Base-by-base conservation (phyloP, 2,888 invertebrate species). In the Frankliniella fusca region DNA sequence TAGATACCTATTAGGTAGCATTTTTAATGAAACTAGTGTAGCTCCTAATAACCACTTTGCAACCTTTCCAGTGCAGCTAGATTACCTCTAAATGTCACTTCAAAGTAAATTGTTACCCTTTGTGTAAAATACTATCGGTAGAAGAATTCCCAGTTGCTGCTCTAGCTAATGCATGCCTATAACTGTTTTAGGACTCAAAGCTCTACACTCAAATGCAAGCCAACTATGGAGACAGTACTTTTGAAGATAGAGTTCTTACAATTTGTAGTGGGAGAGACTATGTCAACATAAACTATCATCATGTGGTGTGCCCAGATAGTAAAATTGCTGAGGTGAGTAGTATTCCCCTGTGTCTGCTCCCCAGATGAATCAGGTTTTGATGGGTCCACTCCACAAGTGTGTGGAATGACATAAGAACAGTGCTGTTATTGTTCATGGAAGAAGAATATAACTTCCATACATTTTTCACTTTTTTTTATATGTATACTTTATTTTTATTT, bases 191-290 rank as follows among this genome's bases (percentile, higher is more conserved):
- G 95, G 97, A 98, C 88, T 92, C 93, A 0, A 95, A 96, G 88
- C 90, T 97, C 82, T 90, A 91, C 84, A 91, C 90, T 86, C 95
- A 94, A 87, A 90, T 98, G 82, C 89, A 91, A 82, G 93, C 92
- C 87, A 95, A 96, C 87, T 94, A 96, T 87, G 95, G 96, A 76
- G 70, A 90, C 2, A 92, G 89, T 50, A 92, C 90, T 84, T 88
- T 98, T 84, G 99, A 99, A 86, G 97, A 97, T 84, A 94, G 97
- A 87, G 97, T 98, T 9, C 90, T 99, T 81, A 98, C 98, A 83
- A 96, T 99, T 87, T 99, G 99, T 89, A 97, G 97, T 87, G 99
- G 99, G 15, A 96, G 96, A 27, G 99, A 99, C 90, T 96, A 99
- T 89, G 99, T 99, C 88, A 99, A 98, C 89, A 97, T 99, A 88